These are phyloP conservation scores for Heteromyza rotundicornis DNA, from an alignment of 2,888 invertebrate species.

Conservation along the genomic window DNA sequence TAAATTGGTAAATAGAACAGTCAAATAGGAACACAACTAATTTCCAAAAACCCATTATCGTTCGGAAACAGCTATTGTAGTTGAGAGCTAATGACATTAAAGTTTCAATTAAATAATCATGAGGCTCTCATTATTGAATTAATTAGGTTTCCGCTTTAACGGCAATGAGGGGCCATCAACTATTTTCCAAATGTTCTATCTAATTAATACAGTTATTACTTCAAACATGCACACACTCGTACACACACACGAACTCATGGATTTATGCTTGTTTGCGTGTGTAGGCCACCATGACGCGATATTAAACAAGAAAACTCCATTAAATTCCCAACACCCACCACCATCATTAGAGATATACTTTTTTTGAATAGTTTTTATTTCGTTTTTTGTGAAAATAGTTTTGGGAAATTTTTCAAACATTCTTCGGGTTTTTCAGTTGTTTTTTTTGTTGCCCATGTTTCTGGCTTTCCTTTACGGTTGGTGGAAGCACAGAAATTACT, in stretches of 20 bases:
- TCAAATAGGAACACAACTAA: no score
- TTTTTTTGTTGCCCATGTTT: no score
- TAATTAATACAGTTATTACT: slow-evolving; percentile 35
- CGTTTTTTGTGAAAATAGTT: no score
- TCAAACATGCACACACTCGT: slow-evolving; percentile 12
- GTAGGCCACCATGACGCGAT: slow-evolving; percentile 26
- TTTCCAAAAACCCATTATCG: no score
- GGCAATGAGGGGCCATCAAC: neutral
- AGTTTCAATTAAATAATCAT: no score
- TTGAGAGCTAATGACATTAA: no score
- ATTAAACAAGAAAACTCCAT: slow-evolving; percentile 33
- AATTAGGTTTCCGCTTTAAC: neutral
- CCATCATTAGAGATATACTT: slow-evolving; percentile 14
- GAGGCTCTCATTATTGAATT: neutral
- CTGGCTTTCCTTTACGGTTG: no score
- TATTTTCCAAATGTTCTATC: slow-evolving; percentile 14
- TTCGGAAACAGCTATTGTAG: no score
- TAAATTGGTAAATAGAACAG: no score
- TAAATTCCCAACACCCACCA: slow-evolving; percentile 33
- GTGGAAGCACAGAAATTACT: no score
- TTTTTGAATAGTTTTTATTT: slow-evolving; percentile 11
- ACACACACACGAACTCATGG: slow-evolving; percentile 3
- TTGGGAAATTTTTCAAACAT: no score
- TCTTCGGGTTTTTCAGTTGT: no score
- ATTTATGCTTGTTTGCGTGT: slow-evolving; percentile 16